Evolutionary conservation across 2,888 invertebrate genomes (phyloP).

Genomic region (Nephrotoma guestfalica): DNA sequence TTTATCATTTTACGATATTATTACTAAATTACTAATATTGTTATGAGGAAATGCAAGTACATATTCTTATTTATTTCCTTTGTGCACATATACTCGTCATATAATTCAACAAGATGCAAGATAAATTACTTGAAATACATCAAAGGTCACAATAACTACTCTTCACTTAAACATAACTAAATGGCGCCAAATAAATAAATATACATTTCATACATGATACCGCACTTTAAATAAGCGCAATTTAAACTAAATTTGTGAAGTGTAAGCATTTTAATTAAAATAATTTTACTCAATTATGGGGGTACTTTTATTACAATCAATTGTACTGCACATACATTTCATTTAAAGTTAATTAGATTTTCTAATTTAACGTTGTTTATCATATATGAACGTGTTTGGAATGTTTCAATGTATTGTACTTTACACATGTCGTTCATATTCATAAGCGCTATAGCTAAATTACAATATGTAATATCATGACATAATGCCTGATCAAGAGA

Average conservation of each 20-base stretch:
- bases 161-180: not conserved
- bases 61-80: too few relatives aligned
- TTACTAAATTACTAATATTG: too few relatives aligned
- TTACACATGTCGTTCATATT: not conserved
- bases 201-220: not conserved
- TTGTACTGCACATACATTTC: not conserved
- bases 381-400: not conserved
- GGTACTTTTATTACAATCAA: not conserved
- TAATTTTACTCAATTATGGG: not conserved
- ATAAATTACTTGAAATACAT: not conserved
- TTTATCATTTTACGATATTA: too few relatives aligned
- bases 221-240: not conserved
- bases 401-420: not conserved
- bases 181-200: not conserved
- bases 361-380: not conserved
- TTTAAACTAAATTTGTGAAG: not conserved
- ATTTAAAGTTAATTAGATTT: not conserved
- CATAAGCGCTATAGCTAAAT: too few relatives aligned
- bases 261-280: not conserved
- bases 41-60: too few relatives aligned
- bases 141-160: not conserved
- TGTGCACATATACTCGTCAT: too few relatives aligned
- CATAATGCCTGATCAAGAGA: too few relatives aligned
- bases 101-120: too few relatives aligned
- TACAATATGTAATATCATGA: too few relatives aligned